Percentiles rank a stretch among this genome's conserved stretches.
These are phyloP conservation scores for Pelochelys cantorii DNA, from an alignment of 2,797 vertebrate species.

Conservation along the genomic window DNA sequence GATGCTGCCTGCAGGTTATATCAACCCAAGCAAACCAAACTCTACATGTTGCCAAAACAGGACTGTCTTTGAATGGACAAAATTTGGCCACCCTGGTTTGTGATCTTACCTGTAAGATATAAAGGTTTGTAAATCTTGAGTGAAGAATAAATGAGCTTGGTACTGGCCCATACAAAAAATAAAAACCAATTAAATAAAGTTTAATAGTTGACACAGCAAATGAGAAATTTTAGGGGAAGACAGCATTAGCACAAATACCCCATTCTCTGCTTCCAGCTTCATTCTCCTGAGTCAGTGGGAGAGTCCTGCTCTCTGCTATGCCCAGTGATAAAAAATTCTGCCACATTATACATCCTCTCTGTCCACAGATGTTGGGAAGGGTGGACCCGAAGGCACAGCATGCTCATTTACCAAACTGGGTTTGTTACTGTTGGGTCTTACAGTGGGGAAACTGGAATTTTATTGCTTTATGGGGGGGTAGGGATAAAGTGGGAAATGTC, in stretches of 20 bases:
- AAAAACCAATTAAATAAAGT: neutral
- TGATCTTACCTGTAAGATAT: neutral
- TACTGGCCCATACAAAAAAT: neutral
- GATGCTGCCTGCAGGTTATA: neutral
- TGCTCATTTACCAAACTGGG: neutral
- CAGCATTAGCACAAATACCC: neutral
- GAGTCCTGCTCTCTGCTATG: neutral
- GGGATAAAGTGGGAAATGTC: neutral
- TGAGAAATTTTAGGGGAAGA: neutral
- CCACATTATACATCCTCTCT: neutral
- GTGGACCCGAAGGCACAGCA: neutral
- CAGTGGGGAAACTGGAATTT: constrained; percentile 11
- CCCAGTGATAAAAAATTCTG: neutral
- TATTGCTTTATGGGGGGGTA: neutral
- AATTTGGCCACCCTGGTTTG: neutral
- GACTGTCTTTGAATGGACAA: neutral
- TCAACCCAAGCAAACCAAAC: constrained; percentile 1
- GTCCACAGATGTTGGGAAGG: neutral
- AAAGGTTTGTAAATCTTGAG: neutral
- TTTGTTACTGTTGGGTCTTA: neutral
- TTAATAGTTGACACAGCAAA: neutral
- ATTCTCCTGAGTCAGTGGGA: neutral
- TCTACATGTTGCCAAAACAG: neutral
- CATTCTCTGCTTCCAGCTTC: neutral
- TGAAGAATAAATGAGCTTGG: neutral